Conservation (phyloP, 1,140 invertebrate genomes). For the Eueides isabella region DNA sequence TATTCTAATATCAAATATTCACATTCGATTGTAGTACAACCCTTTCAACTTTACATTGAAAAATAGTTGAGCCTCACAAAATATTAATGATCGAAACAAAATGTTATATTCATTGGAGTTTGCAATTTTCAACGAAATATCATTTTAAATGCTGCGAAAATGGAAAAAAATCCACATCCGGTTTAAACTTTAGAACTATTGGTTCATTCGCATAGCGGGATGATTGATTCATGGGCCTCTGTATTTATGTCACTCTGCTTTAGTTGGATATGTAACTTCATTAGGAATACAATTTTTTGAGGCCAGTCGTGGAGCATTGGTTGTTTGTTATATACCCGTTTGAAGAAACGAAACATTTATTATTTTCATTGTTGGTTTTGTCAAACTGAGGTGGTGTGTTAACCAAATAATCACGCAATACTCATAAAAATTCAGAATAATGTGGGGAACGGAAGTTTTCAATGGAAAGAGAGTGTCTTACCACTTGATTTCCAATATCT, state of each 20-base stretch:
- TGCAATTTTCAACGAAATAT: background rate
- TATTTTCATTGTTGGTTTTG: no score
- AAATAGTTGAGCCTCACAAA: background rate
- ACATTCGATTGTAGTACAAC: background rate
- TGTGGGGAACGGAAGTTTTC: no score
- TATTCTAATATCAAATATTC: background rate
- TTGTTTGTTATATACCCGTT: no score
- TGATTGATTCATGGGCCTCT: slow-evolving; percentile 1
- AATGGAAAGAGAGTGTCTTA: no score
- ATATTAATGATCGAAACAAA: background rate
- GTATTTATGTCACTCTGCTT: background rate
- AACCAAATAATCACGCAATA: no score
- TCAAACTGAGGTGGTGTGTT: no score
- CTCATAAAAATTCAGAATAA: no score
- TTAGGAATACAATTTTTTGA: no score
- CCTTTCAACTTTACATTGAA: background rate
- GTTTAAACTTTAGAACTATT: background rate
- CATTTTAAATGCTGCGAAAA: background rate
- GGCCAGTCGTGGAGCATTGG: no score
- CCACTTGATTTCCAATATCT: no score
- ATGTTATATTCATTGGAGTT: background rate
- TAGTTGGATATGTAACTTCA: no score
- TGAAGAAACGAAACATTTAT: no score
- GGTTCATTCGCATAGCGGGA: background rate
- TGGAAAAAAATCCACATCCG: background rate